phyloP scores from a whole-genome alignment of 2,888 invertebrate genomes.

The Plebejus melissa region DNA sequence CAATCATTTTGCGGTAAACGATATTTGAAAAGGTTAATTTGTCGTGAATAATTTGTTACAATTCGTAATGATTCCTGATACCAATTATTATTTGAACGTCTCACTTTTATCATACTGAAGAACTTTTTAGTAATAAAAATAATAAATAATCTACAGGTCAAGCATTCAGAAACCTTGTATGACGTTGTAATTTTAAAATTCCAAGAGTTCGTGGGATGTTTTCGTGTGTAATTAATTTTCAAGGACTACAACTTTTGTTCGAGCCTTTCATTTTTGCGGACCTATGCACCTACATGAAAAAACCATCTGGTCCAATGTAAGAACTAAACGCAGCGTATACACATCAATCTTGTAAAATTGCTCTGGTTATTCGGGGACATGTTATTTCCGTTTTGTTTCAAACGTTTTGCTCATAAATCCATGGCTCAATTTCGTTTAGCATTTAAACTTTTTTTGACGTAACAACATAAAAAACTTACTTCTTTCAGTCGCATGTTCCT shows the following conservation, averaged over 20 bases:
- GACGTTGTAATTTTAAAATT: neutral
- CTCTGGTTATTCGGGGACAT: neutral
- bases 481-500: neutral
- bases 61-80: neutral
- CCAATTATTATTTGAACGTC: neutral
- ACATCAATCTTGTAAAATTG: neutral
- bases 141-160: neutral
- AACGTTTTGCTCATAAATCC: neutral
- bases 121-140: neutral
- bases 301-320: neutral
- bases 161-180: neutral
- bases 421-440: neutral
- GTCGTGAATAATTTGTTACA: neutral
- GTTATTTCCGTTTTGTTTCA: neutral
- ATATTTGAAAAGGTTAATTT: slow-evolving; percentile 24
- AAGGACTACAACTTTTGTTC: slow-evolving; percentile 10
- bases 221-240: slow-evolving; percentile 15
- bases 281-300: slow-evolving; percentile 13
- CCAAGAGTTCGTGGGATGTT: neutral
- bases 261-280: slow-evolving; percentile 17
- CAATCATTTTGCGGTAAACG: slow-evolving; percentile 20
- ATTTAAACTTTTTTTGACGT: neutral
- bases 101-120: neutral
- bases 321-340: neutral
- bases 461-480: neutral